phyloP scores from a whole-genome alignment of 1,140 invertebrate genomes.

The Aphaenogaster rudis region DNA sequence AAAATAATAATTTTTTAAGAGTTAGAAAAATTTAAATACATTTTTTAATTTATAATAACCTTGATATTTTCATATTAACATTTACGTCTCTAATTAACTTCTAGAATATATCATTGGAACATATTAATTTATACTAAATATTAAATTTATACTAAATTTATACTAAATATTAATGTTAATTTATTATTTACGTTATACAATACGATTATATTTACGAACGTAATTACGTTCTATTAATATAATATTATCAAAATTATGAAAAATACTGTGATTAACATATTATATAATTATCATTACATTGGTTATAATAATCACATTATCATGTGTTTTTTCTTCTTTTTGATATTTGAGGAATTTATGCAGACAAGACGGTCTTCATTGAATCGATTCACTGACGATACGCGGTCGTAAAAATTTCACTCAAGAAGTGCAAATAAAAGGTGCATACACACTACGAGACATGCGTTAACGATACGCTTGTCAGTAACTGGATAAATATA shows the following conservation, averaged over 20 bases:
- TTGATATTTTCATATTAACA: background rate
- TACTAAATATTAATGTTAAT: background rate
- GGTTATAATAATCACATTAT: background rate
- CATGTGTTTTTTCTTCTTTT: background rate
- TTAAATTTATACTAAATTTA: no score
- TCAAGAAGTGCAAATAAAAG: slow-evolving; percentile 10
- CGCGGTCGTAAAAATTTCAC: background rate
- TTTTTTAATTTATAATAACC: background rate
- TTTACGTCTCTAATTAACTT: background rate
- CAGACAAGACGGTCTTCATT: background rate
- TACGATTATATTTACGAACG: background rate
- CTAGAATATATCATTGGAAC: background rate
- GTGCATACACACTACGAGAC: background rate
- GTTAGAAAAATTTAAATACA: background rate
- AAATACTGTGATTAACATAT: background rate
- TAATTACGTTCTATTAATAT: background rate
- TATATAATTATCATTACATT: background rate
- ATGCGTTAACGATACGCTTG: background rate
- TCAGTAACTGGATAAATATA: slow-evolving; percentile 7
- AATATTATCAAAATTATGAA: slow-evolving; percentile 1
- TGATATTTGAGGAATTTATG: background rate
- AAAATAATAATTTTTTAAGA: background rate
- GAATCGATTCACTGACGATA: background rate
- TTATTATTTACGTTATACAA: background rate
- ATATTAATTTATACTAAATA: background rate